Conservation (phyloP, 2,113 vertebrate species). For the Sigmodon hispidus region DNA sequence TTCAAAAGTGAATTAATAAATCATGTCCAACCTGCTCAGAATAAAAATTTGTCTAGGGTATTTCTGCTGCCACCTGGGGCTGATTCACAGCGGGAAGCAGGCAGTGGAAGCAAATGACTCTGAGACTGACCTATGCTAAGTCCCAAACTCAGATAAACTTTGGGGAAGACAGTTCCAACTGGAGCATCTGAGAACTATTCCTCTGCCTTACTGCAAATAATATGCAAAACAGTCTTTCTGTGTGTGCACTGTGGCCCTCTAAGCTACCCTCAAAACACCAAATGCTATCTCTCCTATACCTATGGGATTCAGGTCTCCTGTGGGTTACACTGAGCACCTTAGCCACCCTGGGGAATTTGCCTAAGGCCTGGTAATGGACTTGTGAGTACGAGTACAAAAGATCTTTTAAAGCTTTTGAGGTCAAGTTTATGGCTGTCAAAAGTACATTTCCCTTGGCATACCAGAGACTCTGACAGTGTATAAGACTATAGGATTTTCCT, state of each 20-base stretch:
- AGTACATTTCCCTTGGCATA: conserved; percentile 86
- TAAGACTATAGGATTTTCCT: conserved; percentile 82
- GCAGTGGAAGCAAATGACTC: conserved; percentile 68
- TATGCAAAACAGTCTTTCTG: conserved; percentile 87
- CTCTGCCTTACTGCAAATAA: conserved; percentile 81
- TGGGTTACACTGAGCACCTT: conserved; percentile 92
- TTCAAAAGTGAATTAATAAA: conserved; percentile 97
- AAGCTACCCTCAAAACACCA: conserved; percentile 91
- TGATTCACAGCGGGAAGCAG: conserved; percentile 69
- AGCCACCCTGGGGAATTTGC: conserved; percentile 95
- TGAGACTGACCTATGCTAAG: conserved; percentile 17
- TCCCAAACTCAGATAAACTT: conserved; percentile 76
- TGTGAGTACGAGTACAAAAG: conserved; percentile 92
- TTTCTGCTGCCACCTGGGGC: conserved; percentile 86
- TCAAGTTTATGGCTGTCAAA: conserved; percentile 89
- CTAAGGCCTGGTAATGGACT: conserved; percentile 93
- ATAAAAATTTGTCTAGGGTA: conserved; percentile 92
- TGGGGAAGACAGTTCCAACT: conserved; percentile 78
- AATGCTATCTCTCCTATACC: conserved; percentile 87
- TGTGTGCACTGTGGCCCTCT: conserved; percentile 83
- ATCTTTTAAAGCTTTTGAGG: conserved; percentile 91
- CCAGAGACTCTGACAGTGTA: conserved; percentile 81
- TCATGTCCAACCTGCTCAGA: conserved; percentile 93
- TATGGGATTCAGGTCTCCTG: conserved; percentile 87
- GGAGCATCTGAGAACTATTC: conserved; percentile 82